A percentile compares a stretch with the other conserved stretches of the same genome.
These are phyloP conservation scores for Proterorhinus semilunaris DNA, from an alignment of 2,113 vertebrate genomes.

Conservation along the genomic window DNA sequence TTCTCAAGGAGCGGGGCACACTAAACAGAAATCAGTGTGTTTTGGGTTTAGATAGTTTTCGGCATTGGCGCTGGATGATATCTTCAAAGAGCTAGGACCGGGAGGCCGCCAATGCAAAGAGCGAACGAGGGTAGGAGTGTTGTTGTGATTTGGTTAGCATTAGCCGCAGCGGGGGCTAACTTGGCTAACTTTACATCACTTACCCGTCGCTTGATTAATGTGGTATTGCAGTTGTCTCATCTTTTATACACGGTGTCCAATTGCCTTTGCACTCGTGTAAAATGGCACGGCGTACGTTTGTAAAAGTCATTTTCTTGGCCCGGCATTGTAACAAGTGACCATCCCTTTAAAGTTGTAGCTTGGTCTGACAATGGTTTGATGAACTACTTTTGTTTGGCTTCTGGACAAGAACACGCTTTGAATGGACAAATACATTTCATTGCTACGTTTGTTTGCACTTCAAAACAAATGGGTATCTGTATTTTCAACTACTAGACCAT, in stretches of 20 bases:
- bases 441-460: too few relatives aligned
- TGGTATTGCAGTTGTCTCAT: background rate
- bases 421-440: background rate
- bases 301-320: background rate
- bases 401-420: background rate
- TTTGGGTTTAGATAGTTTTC: background rate
- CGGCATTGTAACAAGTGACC: slow-evolving; percentile 4
- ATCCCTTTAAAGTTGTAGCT: slow-evolving; percentile 10
- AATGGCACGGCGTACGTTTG: background rate
- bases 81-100: slow-evolving; percentile 14
- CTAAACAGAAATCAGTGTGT: slow-evolving; percentile 6
- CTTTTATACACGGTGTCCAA: too few relatives aligned
- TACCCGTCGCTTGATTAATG: background rate
- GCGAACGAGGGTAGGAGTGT: slow-evolving; percentile 51
- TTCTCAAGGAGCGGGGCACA: background rate
- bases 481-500: too few relatives aligned
- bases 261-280: too few relatives aligned
- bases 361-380: slow-evolving; percentile 2
- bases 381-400: slow-evolving; percentile 4
- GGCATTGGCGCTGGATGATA: slow-evolving; percentile 39
- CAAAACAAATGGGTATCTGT: too few relatives aligned
- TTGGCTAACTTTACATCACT: slow-evolving; percentile 32
- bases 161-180: slow-evolving; percentile 31
- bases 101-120: slow-evolving; percentile 47
- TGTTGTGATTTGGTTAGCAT: slow-evolving; percentile 5